Evolutionary conservation across 2,888 invertebrate species (phyloP), one percentile per base, ranked within the genome.

Genomic region (Sphinx pinastri): DNA sequence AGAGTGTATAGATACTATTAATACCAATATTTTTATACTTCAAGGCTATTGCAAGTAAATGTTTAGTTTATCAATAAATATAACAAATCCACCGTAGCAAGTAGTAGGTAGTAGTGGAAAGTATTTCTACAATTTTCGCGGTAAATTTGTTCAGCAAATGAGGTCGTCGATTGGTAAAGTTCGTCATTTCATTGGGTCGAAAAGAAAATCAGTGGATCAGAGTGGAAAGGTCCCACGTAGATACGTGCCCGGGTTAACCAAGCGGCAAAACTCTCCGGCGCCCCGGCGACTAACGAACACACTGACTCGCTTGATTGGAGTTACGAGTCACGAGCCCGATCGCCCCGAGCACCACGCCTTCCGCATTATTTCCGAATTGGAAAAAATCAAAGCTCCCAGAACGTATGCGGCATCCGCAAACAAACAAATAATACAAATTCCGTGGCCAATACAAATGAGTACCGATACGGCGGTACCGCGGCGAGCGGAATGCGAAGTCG

Each of bases 371-470:
- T 90, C 88, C 88, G 88, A 88, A 92, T 92, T 86, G 90, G 88
- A 92, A 94, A 93, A 94, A 94, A 93, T 93, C 93, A 93, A 91
- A 92, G 92, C 92, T 86, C 83, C 84, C 82, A 81, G 84, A 85
- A 85, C 88, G 88, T 90, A 91, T 90, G 88, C 88, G 88, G 89
- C 89, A 90, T 89, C 86, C 88, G 87, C 89, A 92, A 92, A 92
- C 91, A 93, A 92, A 93, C 90, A 93, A 93, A 93, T 93, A 93
- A 93, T 90, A 91, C 90, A 88, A 84, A 87, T 88, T 79, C 88
- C 83, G 78, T 90, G 83, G 83, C 89, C 92, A 92, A 94, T 93
- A 94, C 91, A 90, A 92, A 94, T 94, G 94, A 93, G 92, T 84
- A 90, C 81, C 89, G 93, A 93, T 92, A 90, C 90, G 88, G 84